Conservation (phyloP, 2,888 invertebrate genomes). For the Tillus elongatus region DNA sequence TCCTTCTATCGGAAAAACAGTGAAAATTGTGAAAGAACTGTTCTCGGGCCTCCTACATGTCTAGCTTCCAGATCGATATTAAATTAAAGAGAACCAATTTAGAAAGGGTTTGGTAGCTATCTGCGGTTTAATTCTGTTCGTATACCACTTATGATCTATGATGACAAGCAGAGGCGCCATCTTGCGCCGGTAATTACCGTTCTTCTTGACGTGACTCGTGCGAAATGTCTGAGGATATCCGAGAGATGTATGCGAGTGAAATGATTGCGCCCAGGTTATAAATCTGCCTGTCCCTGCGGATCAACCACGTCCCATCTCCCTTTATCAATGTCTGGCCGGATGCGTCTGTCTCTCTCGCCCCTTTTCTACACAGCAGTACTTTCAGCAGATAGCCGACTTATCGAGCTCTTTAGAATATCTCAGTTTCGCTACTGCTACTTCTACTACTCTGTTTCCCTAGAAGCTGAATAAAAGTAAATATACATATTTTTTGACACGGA, state of each 20-base stretch:
- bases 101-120: conserved; percentile 26
- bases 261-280: conserved; percentile 33
- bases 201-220: conserved; percentile 31
- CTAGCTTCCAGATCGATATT: conserved; percentile 19
- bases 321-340: conserved; percentile 36
- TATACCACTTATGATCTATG: conserved; percentile 31
- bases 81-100: conserved; percentile 32
- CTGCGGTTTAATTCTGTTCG: conserved; percentile 25
- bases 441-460: no score
- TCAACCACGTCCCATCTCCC: conserved; percentile 37
- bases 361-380: conserved; percentile 17
- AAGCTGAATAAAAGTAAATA: no score
- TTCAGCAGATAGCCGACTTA: conserved; percentile 10
- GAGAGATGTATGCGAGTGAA: conserved; percentile 24
- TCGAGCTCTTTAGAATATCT: no score
- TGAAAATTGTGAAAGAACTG: no score
- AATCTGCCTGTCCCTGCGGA: conserved; percentile 31
- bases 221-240: conserved; percentile 7
- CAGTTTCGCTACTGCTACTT: no score
- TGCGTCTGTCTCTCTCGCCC: conserved; percentile 22
- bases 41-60: no score
- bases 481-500: no score
- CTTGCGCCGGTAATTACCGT: conserved; percentile 32
- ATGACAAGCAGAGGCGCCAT: conserved; percentile 31
- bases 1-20: no score